These are phyloP conservation scores for Linnaemya vulpina DNA, from an alignment of 2,888 invertebrate genomes.

Conservation along the genomic window DNA sequence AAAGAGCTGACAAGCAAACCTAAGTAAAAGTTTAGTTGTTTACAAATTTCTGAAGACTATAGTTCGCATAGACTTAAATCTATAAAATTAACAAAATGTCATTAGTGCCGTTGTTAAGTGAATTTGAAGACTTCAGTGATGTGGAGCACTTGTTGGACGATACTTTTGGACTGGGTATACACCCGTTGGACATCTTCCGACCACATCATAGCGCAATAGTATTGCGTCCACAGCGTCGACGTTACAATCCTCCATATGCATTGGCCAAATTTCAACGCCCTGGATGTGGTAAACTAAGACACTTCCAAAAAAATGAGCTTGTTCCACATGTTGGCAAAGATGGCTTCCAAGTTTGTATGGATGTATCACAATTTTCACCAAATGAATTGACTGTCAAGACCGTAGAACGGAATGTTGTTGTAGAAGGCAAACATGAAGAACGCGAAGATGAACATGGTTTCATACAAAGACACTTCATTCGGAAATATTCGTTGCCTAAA, in stretches of 20 bases:
- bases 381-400: slow-evolving; percentile 91
- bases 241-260: slow-evolving; percentile 52
- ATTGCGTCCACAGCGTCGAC: slow-evolving; percentile 84
- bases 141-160: slow-evolving; percentile 72
- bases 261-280: slow-evolving; percentile 42
- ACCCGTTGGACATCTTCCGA: slow-evolving; percentile 78
- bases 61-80: too few species aligned
- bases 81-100: slow-evolving; percentile 71
- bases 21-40: too few species aligned
- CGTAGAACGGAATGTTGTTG: slow-evolving; percentile 86
- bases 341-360: slow-evolving; percentile 88
- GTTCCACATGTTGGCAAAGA: slow-evolving; percentile 84
- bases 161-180: slow-evolving; percentile 78
- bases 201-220: slow-evolving; percentile 75
- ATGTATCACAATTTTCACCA: slow-evolving; percentile 91
- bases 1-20: neutral
- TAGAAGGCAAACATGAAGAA: slow-evolving; percentile 91
- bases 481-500: slow-evolving; percentile 89
- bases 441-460: slow-evolving; percentile 88
- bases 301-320: slow-evolving; percentile 79
- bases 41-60: neutral
- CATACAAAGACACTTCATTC: slow-evolving; percentile 89
- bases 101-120: slow-evolving; percentile 74
- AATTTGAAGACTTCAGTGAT: slow-evolving; percentile 63
- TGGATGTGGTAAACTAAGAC: slow-evolving; percentile 85